phyloP scores from a whole-genome alignment of 2,797 vertebrate species.

The Columba guinea region DNA sequence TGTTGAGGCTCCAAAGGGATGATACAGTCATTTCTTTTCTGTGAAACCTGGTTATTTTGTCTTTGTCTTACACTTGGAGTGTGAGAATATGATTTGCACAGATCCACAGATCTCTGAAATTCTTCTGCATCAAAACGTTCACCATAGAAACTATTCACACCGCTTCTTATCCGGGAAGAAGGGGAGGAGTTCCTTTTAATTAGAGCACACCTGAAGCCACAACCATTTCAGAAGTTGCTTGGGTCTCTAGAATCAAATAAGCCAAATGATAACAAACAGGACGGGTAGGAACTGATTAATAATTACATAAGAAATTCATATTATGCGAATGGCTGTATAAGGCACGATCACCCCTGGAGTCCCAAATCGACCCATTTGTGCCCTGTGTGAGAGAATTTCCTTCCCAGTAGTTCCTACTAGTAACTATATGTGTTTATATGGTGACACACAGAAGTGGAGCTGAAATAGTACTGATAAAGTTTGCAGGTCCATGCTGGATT shows the following conservation, averaged over 20 bases:
- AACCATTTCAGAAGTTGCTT: background rate
- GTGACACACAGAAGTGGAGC: background rate
- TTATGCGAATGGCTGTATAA: fast-evolving
- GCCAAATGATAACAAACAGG: background rate
- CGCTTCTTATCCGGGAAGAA: background rate
- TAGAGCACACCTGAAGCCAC: background rate
- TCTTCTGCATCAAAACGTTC: background rate
- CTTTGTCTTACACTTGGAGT: background rate
- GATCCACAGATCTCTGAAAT: background rate
- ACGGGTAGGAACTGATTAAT: background rate
- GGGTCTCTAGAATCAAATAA: background rate
- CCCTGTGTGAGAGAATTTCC: background rate
- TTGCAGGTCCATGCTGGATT: background rate
- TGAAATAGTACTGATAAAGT: background rate
- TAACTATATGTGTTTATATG: background rate
- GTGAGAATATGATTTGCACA: background rate
- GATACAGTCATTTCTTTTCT: background rate
- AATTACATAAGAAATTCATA: fast-evolving
- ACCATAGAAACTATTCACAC: background rate
- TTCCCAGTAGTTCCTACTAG: background rate
- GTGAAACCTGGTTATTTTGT: background rate
- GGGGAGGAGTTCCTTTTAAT: background rate
- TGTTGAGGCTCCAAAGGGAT: background rate
- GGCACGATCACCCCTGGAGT: background rate
- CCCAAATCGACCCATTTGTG: background rate